These are phyloP conservation scores for Montipora cactus DNA, from an alignment of 64 coral and sea anemone species.

Conservation along the genomic window DNA sequence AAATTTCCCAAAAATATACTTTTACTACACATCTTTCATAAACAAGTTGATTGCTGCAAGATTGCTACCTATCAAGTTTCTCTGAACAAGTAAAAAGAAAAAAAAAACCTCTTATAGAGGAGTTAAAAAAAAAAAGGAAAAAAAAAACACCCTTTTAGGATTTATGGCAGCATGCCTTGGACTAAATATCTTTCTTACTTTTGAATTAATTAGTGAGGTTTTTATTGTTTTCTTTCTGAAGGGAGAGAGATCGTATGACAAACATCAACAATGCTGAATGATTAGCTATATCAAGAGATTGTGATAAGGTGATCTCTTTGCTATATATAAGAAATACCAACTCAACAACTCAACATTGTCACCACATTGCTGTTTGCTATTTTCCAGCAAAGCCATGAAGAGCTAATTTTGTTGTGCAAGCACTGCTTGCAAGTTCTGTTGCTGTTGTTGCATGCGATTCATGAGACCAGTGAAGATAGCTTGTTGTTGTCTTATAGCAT, in stretches of 20 bases:
- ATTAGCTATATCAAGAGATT: slow-evolving; percentile 6
- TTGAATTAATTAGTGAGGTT: too few species aligned
- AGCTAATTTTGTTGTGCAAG: neutral
- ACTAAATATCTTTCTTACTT: too few species aligned
- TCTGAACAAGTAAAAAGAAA: neutral
- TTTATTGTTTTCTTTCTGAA: too few species aligned
- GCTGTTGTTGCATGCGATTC: slow-evolving; percentile 7
- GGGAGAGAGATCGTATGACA: too few species aligned
- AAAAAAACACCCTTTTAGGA: neutral
- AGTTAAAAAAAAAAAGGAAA: too few species aligned
- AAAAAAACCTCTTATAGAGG: neutral
- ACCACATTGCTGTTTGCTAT: neutral
- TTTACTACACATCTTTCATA: too few species aligned
- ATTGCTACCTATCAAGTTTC: neutral
- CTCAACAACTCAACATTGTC: neutral
- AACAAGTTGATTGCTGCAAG: too few species aligned
- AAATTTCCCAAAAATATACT: too few species aligned
- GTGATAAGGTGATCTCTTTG: too few species aligned
- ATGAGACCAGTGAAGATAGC: slow-evolving; percentile 15
- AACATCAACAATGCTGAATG: too few species aligned
- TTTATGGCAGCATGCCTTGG: neutral
- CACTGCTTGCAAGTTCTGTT: slow-evolving; percentile 8
- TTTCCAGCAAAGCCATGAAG: neutral
- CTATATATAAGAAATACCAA: slow-evolving; percentile 4
- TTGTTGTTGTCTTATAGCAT: neutral